A percentile compares a stretch with the other conserved stretches of the same genome.
These are phyloP conservation scores for Rana temporaria DNA, from an alignment of 2,113 vertebrate species.

Conservation along the genomic window DNA sequence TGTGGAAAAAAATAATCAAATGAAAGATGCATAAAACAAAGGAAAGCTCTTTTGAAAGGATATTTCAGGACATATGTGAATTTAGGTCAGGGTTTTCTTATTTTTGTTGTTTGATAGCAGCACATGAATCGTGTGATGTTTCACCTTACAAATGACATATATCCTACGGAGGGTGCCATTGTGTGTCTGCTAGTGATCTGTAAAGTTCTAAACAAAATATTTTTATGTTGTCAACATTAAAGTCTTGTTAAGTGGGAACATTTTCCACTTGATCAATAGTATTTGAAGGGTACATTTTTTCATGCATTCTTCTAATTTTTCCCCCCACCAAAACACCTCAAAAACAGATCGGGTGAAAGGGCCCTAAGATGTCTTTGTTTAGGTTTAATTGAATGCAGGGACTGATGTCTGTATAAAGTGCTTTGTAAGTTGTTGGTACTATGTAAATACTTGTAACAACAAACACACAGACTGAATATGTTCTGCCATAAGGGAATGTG, in stretches of 20 bases:
- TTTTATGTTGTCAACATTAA: conserved; percentile 7
- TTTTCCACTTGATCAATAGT: no score
- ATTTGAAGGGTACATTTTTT: no score
- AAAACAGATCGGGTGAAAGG: no score
- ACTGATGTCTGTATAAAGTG: no score
- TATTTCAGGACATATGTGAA: background rate
- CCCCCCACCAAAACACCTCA: no score
- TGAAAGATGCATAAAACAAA: background rate
- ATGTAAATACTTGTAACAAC: no score
- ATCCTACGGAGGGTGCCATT: conserved; percentile 2
- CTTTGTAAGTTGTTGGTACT: no score
- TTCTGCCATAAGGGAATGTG: no score
- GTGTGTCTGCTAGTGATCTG: conserved; percentile 14
- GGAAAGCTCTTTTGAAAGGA: background rate
- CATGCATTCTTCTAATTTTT: no score
- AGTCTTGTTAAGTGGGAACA: background rate
- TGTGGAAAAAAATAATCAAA: background rate
- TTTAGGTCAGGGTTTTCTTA: background rate
- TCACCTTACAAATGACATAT: background rate
- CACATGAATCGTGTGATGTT: background rate
- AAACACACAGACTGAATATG: no score
- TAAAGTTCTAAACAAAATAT: background rate
- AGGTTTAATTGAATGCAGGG: no score
- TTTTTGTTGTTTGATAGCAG: background rate
- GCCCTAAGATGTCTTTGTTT: no score